Evolutionary conservation across 2,113 vertebrate species (phyloP), one percentile per base, ranked within the genome.

Genomic region (Chionis minor): DNA sequence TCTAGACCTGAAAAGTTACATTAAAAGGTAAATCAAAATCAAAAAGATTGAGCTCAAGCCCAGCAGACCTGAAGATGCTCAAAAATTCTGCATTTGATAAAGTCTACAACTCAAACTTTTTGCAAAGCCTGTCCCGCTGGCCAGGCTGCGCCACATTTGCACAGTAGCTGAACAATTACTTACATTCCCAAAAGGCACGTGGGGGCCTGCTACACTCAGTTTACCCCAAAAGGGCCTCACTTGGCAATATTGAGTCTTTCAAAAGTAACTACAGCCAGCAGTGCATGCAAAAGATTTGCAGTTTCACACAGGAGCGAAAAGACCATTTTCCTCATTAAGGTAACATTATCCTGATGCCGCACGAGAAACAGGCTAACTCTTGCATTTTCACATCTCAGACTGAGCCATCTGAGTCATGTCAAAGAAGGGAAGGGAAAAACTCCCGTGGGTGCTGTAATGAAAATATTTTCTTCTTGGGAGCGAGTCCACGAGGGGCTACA

Each of bases 261-360:
- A 1, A 52, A 92, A 97, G 66, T 17, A 90, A 74, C 54, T 49
- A 88, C 82, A 97, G 52, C 61, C 81, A 88, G 44, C 3, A 78
- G 24, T 52, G 67, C 44, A 24, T 7, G 44, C 51, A 42, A 32
- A 81, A 93, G 81, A 91, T 71, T 66, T 63, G 24, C 73, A 62
- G 65, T 24, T 81, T 42, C 69, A 84, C 30, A 45, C 65, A 55
- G 19, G 0, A 87, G 61, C 3, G n/a, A 85, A 79, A 81, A 87
- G 59, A 66, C 5, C 59, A n/a, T 45, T 94, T 71, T 73, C 40
- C 15, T 12, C 7, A 40, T 47, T 21, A 35, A 14, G 51, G 28
- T 49, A 81, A 52, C 65, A 6, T 40, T 33, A 54, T 6, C 69
- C 56, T 56, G 79, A 52, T 59, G 67, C 38, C 2, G 4, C 66